phyloP scores from a whole-genome alignment of 2,113 vertebrate species.

The Notothenia coriiceps region DNA sequence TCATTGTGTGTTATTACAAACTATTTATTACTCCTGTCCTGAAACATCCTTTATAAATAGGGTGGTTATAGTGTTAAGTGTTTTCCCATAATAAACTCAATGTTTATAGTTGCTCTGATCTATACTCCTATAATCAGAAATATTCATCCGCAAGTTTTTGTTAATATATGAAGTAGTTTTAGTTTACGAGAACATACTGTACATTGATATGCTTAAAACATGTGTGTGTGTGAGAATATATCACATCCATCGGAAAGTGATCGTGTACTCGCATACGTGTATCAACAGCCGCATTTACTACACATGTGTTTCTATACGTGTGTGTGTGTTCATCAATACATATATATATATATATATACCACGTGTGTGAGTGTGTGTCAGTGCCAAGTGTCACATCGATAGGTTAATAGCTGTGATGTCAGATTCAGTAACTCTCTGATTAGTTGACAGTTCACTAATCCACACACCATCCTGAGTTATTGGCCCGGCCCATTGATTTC shows the following conservation, averaged over 20 bases:
- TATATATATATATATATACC: slow-evolving; percentile 27
- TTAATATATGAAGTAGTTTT: neutral
- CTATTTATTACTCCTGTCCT: neutral
- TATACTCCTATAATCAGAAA: neutral
- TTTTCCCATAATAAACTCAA: neutral
- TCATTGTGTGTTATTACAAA: neutral
- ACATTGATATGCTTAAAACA: neutral
- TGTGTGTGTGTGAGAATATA: too few relatives aligned
- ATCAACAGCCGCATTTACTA: neutral
- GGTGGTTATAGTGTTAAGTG: neutral
- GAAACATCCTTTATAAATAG: neutral
- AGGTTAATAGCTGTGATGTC: slow-evolving; percentile 87
- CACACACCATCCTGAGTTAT: slow-evolving; percentile 84
- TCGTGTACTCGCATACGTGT: neutral
- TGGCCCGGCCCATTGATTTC: slow-evolving; percentile 85
- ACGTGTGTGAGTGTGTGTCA: slow-evolving; percentile 62
- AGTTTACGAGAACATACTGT: neutral
- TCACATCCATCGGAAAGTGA: neutral
- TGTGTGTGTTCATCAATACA: slow-evolving; percentile 58
- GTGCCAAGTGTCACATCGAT: slow-evolving; percentile 83
- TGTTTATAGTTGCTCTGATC: neutral
- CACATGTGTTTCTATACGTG: neutral
- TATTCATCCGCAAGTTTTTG: neutral
- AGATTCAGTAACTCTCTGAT: slow-evolving; percentile 86
- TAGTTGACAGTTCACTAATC: slow-evolving; percentile 88